Evolutionary conservation across 2,797 vertebrate genomes (phyloP).

Genomic region (Champsocephalus gunnari): DNA sequence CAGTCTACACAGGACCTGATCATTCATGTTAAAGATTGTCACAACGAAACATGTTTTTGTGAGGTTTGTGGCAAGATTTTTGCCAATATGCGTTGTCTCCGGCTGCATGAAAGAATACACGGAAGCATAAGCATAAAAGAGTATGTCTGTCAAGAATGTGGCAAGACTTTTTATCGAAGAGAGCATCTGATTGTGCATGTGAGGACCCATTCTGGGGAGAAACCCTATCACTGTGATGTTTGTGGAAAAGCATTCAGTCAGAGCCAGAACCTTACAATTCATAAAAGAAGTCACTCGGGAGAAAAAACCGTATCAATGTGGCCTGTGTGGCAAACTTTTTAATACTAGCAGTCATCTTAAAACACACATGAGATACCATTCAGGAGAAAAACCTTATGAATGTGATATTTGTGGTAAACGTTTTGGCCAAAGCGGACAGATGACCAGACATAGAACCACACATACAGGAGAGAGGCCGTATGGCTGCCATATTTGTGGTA

Average conservation of each 20-base stretch:
- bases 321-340: constrained; percentile 50
- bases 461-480: constrained; percentile 50
- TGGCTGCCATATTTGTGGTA: constrained; percentile 47
- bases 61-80: constrained; percentile 41
- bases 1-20: constrained; percentile 18
- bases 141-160: constrained; percentile 53
- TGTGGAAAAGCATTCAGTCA: constrained; percentile 57
- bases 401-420: constrained; percentile 54
- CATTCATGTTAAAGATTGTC: constrained; percentile 29
- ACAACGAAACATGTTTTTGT: constrained; percentile 31
- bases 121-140: not conserved
- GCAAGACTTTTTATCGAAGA: constrained; percentile 37
- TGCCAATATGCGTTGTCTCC: constrained; percentile 4
- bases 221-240: constrained; percentile 57
- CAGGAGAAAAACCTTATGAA: constrained; percentile 42
- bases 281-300: constrained; percentile 51
- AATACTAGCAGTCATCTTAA: constrained; percentile 45
- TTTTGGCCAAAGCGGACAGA: constrained; percentile 44
- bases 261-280: constrained; percentile 52
- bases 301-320: constrained; percentile 48
- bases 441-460: constrained; percentile 47
- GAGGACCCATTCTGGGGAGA: constrained; percentile 59
- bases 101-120: constrained; percentile 42
- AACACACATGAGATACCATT: constrained; percentile 56
- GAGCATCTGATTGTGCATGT: constrained; percentile 44